Evolutionary conservation across 2,113 vertebrate species (phyloP).

Genomic region (Thalassarche chlororhynchos): DNA sequence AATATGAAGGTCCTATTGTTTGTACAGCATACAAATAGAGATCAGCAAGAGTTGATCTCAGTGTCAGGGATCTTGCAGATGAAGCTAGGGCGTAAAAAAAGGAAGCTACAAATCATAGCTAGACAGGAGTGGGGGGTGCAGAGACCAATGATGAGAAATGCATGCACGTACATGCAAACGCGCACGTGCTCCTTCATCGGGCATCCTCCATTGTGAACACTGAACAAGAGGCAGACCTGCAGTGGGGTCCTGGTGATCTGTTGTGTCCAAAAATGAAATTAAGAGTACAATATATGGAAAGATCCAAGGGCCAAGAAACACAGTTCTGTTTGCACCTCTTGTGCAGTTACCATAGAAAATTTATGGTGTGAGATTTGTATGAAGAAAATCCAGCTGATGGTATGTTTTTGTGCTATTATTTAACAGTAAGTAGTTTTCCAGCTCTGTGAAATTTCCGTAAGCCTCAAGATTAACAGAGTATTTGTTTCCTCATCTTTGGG

Average conservation of each 20-base stretch:
- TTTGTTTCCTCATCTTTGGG: not conserved
- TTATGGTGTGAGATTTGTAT: not conserved
- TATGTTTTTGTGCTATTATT: not conserved
- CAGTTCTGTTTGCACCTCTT: not conserved
- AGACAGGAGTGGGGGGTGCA: not conserved
- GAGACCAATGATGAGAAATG: not conserved
- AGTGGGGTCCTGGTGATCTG: not conserved
- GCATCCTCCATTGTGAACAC: not conserved
- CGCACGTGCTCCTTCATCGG: rapidly evolving
- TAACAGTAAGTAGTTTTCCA: conserved; percentile 28
- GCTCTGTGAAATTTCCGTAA: not conserved
- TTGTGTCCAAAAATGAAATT: not conserved
- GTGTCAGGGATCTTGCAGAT: not conserved
- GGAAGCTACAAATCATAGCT: not conserved
- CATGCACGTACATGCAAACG: not conserved
- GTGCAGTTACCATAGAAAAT: not conserved
- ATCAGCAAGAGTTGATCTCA: not conserved
- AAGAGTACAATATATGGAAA: not conserved
- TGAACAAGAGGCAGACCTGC: not conserved
- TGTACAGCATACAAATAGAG: not conserved
- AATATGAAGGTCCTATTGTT: not conserved
- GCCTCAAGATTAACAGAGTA: not conserved
- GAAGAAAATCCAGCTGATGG: not conserved
- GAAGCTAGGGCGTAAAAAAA: not conserved
- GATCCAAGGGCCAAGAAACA: not conserved